Evolutionary conservation across 2,797 vertebrate species (phyloP).

Genomic region (Sebastes reedi): DNA sequence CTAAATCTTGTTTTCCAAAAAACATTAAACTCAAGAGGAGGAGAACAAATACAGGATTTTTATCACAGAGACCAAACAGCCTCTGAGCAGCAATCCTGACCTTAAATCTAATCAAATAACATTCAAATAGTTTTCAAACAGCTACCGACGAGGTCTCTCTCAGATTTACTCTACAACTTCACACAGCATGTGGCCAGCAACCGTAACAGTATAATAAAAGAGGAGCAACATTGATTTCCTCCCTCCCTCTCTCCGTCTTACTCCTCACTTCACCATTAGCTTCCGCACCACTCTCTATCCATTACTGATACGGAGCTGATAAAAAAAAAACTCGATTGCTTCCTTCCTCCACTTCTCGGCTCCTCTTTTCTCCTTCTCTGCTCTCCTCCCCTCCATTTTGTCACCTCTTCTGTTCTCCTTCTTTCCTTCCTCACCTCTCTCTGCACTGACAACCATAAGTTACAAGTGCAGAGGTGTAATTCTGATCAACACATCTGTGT

Average conservation of each 20-base stretch:
- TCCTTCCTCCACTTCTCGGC: conserved; percentile 20
- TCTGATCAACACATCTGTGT: background rate
- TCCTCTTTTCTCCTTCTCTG: background rate
- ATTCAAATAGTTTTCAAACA: background rate
- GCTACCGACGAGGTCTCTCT: background rate
- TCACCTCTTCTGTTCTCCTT: background rate
- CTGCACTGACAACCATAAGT: background rate
- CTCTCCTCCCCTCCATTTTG: conserved; percentile 12
- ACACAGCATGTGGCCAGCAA: background rate
- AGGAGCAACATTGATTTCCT: conserved; percentile 44
- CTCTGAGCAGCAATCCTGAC: conserved; percentile 19
- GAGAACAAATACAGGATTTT: background rate
- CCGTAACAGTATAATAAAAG: conserved; percentile 4
- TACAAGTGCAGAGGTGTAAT: background rate
- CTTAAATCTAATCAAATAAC: background rate
- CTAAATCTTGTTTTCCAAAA: background rate
- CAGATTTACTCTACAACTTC: background rate
- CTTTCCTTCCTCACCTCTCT: background rate
- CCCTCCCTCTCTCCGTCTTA: conserved; percentile 7
- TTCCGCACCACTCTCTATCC: conserved; percentile 37
- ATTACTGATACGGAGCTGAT: conserved; percentile 49
- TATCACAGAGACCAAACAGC: background rate
- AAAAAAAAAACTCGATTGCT: conserved; percentile 5
- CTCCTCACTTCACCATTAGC: conserved; percentile 40
- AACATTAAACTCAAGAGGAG: conserved; percentile 27